Evolutionary conservation across 2,888 invertebrate species (phyloP).

Genomic region (Abscondita cerata): DNA sequence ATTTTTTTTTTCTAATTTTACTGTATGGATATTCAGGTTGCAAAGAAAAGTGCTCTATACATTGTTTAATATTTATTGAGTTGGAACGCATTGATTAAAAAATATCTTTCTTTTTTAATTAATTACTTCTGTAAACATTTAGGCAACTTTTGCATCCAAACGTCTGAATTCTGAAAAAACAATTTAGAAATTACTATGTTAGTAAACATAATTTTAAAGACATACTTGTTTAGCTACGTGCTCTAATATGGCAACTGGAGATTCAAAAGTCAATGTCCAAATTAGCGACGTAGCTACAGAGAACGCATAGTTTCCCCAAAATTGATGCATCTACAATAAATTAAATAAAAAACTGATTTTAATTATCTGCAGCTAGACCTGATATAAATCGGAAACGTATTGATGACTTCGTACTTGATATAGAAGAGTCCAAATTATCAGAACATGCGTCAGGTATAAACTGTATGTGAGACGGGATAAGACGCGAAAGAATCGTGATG

Average conservation of each 20-base stretch:
- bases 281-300: slow-evolving; percentile 55
- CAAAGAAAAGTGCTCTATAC: too few species aligned
- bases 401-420: slow-evolving; percentile 40
- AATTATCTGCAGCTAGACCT: too few species aligned
- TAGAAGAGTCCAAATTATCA: slow-evolving; percentile 46
- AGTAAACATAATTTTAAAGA: too few species aligned
- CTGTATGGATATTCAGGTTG: too few species aligned
- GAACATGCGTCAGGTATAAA: slow-evolving; percentile 62
- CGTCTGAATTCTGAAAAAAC: not conserved
- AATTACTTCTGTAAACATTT: not conserved
- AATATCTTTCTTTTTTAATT: too few species aligned
- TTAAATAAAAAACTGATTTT: too few species aligned
- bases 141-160: slow-evolving; percentile 1
- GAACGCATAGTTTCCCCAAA: slow-evolving; percentile 59
- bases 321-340: slow-evolving; percentile 54
- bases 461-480: slow-evolving; percentile 64
- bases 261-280: slow-evolving; percentile 60
- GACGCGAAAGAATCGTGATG: slow-evolving; percentile 61
- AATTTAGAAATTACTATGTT: not conserved
- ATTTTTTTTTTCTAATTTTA: too few species aligned
- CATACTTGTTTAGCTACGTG: slow-evolving; percentile 46
- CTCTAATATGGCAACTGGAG: slow-evolving; percentile 59
- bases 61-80: too few species aligned
- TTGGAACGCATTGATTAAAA: too few species aligned
- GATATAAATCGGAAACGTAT: slow-evolving; percentile 44